These are phyloP conservation scores for Nomada hirtipes DNA, from an alignment of 2,888 invertebrate species.

Conservation along the genomic window DNA sequence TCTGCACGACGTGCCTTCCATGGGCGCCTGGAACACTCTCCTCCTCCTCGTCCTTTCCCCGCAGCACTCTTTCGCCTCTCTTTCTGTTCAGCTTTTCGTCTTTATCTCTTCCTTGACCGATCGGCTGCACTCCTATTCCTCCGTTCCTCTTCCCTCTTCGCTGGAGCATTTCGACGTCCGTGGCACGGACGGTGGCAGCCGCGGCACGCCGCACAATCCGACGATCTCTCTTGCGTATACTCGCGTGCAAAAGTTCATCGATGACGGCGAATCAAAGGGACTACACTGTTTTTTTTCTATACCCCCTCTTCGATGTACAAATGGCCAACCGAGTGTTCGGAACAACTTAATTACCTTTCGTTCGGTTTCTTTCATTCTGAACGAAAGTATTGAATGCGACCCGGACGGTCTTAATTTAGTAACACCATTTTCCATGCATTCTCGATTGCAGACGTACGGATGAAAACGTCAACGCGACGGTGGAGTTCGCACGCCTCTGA, in stretches of 20 bases:
- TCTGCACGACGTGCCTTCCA: constrained; percentile 70
- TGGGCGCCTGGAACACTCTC: constrained; percentile 62
- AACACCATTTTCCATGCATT: too few species aligned
- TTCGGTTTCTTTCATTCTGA: too few species aligned
- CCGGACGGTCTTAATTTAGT: too few species aligned
- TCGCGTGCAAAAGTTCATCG: constrained; percentile 63
- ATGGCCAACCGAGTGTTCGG: too few species aligned
- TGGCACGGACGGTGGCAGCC: constrained; percentile 73
- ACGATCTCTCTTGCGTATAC: constrained; percentile 67
- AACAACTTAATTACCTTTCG: too few species aligned
- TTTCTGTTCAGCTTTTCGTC: constrained; percentile 42
- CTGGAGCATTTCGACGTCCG: constrained; percentile 65
- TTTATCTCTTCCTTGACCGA: constrained; percentile 51
- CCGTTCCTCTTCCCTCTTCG: constrained; percentile 24
- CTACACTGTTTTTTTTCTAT: background rate
- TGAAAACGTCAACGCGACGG: background rate
- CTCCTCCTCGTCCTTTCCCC: constrained; percentile 25
- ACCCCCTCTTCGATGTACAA: background rate
- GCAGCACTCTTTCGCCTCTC: constrained; percentile 19
- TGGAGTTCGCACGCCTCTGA: background rate
- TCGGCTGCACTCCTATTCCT: constrained; percentile 39
- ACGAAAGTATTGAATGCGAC: too few species aligned
- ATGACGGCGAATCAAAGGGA: background rate
- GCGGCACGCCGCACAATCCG: constrained; percentile 73
- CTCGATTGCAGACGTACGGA: background rate